Percentiles rank a stretch among this genome's conserved stretches.
These are phyloP conservation scores for Cyprinus carpio DNA, from an alignment of 2,113 vertebrate species.

Conservation along the genomic window DNA sequence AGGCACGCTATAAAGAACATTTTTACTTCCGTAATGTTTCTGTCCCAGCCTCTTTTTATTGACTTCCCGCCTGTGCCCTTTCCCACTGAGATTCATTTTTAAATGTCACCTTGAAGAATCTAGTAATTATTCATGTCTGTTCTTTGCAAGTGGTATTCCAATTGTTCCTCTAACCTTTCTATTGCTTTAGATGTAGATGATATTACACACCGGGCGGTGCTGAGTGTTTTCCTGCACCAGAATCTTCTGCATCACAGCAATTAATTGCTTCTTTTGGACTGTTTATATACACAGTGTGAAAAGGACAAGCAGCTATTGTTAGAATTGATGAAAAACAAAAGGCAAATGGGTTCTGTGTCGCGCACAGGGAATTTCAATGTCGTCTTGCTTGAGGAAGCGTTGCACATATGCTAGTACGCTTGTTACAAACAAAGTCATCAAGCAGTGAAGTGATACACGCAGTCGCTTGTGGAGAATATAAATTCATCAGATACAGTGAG, in stretches of 20 bases:
- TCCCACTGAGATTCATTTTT: slow-evolving; percentile 56
- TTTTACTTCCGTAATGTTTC: neutral
- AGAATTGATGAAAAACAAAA: slow-evolving; percentile 49
- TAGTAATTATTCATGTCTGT: slow-evolving; percentile 61
- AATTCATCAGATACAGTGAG: neutral
- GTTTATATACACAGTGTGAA: slow-evolving; percentile 47
- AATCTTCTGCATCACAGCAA: slow-evolving; percentile 37
- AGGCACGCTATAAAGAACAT: neutral
- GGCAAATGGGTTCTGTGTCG: slow-evolving; percentile 41
- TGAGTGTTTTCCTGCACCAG: slow-evolving; percentile 30
- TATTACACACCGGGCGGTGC: slow-evolving; percentile 18
- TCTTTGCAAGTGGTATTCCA: slow-evolving; percentile 44
- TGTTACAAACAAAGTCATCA: slow-evolving; percentile 30
- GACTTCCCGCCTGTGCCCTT: slow-evolving; percentile 46
- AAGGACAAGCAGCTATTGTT: slow-evolving; percentile 52
- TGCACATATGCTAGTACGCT: slow-evolving; percentile 16
- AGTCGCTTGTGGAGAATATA: neutral
- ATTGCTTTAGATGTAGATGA: slow-evolving; percentile 46
- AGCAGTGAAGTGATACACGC: neutral
- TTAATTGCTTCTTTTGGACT: slow-evolving; percentile 52
- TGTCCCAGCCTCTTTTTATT: slow-evolving; percentile 45
- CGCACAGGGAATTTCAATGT: slow-evolving; percentile 43
- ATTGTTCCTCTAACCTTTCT: slow-evolving; percentile 54
- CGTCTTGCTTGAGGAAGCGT: slow-evolving; percentile 21
- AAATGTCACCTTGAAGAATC: slow-evolving; percentile 63